phyloP scores from a whole-genome alignment of 2,113 vertebrate species.

The Ellobius talpinus region DNA sequence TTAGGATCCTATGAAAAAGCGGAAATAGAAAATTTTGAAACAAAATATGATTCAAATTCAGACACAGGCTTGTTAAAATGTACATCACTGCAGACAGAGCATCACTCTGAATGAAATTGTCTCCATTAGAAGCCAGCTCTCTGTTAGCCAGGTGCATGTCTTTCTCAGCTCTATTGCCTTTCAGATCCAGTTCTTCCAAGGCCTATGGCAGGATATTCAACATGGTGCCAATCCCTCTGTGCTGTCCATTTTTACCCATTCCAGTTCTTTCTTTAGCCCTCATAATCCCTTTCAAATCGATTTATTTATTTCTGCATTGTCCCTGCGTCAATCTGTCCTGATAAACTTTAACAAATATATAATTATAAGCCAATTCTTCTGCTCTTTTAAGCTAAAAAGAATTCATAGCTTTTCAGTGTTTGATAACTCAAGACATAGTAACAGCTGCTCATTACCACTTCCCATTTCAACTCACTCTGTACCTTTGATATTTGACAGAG shows the following conservation, averaged over 20 bases:
- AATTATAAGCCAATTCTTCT: not conserved
- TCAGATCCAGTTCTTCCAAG: not conserved
- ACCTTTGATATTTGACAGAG: not conserved
- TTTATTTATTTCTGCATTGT: not conserved
- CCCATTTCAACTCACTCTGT: not conserved
- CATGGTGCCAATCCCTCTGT: too few relatives aligned
- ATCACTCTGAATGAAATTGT: not conserved
- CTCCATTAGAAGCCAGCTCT: not conserved
- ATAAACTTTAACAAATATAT: not conserved
- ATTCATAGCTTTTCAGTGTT: not conserved
- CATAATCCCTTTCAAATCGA: not conserved
- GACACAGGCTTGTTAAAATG: not conserved
- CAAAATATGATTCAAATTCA: conserved; percentile 1
- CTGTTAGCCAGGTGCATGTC: not conserved
- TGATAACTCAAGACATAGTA: not conserved
- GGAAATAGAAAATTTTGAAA: conserved; percentile 2
- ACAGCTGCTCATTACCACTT: not conserved
- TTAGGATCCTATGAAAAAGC: not conserved
- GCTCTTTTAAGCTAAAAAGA: not conserved
- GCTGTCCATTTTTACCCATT: not conserved
- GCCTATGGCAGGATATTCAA: too few relatives aligned
- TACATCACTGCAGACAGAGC: not conserved
- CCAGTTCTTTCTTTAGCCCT: not conserved
- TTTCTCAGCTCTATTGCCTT: not conserved
- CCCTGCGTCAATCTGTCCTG: not conserved